Percentiles rank a stretch among this genome's conserved stretches.
Evolutionary conservation across 1,140 invertebrate species (phyloP).

Genomic region (Odontomachus brunneus): DNA sequence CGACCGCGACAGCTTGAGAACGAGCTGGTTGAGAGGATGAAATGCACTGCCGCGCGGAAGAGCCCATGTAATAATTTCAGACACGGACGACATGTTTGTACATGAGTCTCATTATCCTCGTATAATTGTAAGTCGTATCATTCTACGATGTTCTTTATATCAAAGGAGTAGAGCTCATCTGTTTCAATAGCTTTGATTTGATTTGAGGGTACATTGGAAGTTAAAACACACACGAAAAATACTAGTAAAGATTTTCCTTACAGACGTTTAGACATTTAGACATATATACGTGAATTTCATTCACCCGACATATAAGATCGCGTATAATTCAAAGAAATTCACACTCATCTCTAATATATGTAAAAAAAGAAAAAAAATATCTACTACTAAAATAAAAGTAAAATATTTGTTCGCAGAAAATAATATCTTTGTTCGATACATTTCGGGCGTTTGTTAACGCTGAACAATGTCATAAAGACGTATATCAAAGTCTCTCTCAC

Average conservation of each 20-base stretch:
- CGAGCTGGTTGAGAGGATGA: conserved; percentile 5
- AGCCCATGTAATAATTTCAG: conserved; percentile 12
- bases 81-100: conserved; percentile 20
- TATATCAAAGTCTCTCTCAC: not conserved
- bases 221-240: too few relatives aligned
- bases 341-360: too few relatives aligned
- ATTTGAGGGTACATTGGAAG: too few relatives aligned
- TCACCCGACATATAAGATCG: too few relatives aligned
- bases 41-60: not conserved
- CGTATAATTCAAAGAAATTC: too few relatives aligned
- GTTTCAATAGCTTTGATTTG: too few relatives aligned
- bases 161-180: not conserved
- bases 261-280: too few relatives aligned
- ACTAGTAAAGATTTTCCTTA: too few relatives aligned
- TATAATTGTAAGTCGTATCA: not conserved
- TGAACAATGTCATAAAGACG: conserved; percentile 10
- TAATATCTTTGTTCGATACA: not conserved
- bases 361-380: too few relatives aligned
- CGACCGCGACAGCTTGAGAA: conserved; percentile 1
- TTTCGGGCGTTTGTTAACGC: conserved; percentile 48
- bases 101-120: conserved; percentile 21
- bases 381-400: too few relatives aligned
- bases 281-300: too few relatives aligned
- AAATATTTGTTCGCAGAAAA: too few relatives aligned
- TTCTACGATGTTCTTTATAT: not conserved